Evolutionary conservation across 2,888 invertebrate species (phyloP), one percentile per base, ranked within the genome.

Genomic region (Saturnia pavonia): DNA sequence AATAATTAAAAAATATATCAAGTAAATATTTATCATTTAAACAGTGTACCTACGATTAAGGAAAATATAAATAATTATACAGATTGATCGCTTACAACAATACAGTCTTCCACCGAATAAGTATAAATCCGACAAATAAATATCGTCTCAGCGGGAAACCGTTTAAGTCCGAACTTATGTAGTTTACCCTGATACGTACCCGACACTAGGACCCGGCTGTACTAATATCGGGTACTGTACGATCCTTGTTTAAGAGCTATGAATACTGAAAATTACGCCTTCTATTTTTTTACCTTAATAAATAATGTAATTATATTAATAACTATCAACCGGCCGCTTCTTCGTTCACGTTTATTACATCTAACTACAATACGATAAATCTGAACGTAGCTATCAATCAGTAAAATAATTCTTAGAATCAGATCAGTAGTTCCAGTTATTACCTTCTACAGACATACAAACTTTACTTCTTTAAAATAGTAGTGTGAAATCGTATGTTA

Each of bases 131-230:
- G 69, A 71, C 54, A 51, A 70, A 70, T 70, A 70, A 70, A 70
- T 66, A 51, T 14, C 12, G 57, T 14, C 57, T 60, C 57, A 66
- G 27, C 42, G 25, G 48, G 67, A 77, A 78, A 78, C 75, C 75
- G 69, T 73, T 73, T 70, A 81, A 75, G 75, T 79, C 74, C 73
- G 73, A 72, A 78, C 75, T 74, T 74, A n/a, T n/a, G n/a, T n/a
- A 73, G 71, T 69, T 70, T 68, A 54, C 71, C 72, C 71, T 65
- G 71, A 73, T 70, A 71, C 74, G 72, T 72, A 63, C 66, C 66
- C 70, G 66, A 66, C 27, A 43, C 25, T 27, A 66, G 63, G 34
- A 19, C 9, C 51, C 34, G 40, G 8, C 2, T 65, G 40, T 40
- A 65, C 11, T 9, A 40, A 19, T 34, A 40, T 40, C 19, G 40